phyloP scores from a whole-genome alignment of 2,113 vertebrate species.

The Regulus satrapa region DNA sequence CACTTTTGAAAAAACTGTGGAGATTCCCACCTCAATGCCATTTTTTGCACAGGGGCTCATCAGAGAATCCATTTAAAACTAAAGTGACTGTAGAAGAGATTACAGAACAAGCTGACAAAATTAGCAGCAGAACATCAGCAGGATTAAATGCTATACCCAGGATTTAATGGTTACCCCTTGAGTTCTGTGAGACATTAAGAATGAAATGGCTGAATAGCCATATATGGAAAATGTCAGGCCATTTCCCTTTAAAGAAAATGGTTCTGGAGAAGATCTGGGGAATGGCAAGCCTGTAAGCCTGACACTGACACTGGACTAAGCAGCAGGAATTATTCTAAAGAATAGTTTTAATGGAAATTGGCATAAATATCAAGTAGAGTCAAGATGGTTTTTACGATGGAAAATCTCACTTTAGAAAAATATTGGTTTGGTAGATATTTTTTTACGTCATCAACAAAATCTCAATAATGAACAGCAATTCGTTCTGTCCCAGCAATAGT shows the following conservation, averaged over 20 bases:
- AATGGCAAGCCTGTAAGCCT: not conserved
- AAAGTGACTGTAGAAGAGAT: not conserved
- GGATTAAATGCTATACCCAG: not conserved
- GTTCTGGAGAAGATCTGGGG: not conserved
- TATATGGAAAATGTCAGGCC: not conserved
- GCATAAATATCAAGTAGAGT: not conserved
- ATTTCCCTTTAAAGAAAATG: not conserved
- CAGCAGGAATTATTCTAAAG: not conserved
- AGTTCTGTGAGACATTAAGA: not conserved
- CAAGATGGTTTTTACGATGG: not conserved
- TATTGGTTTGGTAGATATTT: accelerated
- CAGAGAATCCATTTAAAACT: not conserved
- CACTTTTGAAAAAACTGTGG: not conserved
- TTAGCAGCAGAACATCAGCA: not conserved
- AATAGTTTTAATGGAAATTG: not conserved
- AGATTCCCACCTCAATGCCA: not conserved
- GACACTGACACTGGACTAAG: not conserved
- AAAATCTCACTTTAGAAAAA: not conserved
- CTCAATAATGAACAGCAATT: not conserved
- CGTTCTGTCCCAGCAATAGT: not conserved
- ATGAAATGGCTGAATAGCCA: not conserved
- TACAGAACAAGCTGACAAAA: not conserved
- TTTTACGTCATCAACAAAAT: not conserved
- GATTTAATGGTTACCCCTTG: not conserved
- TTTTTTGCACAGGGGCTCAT: not conserved